A percentile compares a stretch with the other conserved stretches of the same genome.
Conservation (phyloP, 2,888 invertebrate genomes). For the Chymomyza caudatula region DNA sequence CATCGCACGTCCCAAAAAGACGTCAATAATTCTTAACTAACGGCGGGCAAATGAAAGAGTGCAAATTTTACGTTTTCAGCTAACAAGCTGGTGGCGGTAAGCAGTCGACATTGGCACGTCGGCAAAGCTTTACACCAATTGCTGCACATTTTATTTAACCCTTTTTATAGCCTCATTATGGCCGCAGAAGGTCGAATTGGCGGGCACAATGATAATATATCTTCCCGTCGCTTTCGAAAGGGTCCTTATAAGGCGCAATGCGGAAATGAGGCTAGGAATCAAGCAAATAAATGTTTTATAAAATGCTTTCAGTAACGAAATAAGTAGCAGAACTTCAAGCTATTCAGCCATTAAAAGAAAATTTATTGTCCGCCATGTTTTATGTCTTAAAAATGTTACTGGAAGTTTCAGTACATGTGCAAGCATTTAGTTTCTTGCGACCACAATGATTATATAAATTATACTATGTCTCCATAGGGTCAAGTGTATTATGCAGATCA, state of each 20-base stretch:
- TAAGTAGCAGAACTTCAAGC: slow-evolving; percentile 47
- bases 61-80: slow-evolving; percentile 64
- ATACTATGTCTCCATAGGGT: too few species aligned
- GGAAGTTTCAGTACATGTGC: slow-evolving; percentile 8
- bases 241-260: slow-evolving; percentile 23
- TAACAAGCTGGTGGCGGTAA: slow-evolving; percentile 16
- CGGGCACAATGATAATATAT: slow-evolving; percentile 51
- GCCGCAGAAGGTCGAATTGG: slow-evolving; percentile 27
- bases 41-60: slow-evolving; percentile 59
- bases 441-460: too few species aligned
- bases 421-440: not conserved
- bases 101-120: slow-evolving; percentile 7
- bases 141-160: slow-evolving; percentile 72
- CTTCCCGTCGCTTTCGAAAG: slow-evolving; percentile 19
- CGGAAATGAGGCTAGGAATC: slow-evolving; percentile 72
- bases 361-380: slow-evolving; percentile 70
- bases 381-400: slow-evolving; percentile 44
- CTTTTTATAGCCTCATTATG: slow-evolving; percentile 72
- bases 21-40: slow-evolving; percentile 68
- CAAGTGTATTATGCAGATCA: too few species aligned
- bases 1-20: slow-evolving; percentile 37
- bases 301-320: slow-evolving; percentile 57
- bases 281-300: slow-evolving; percentile 74
- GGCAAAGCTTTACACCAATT: slow-evolving; percentile 51
- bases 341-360: slow-evolving; percentile 69